Evolutionary conservation across 2,797 vertebrate genomes (phyloP), one percentile per base, ranked within the genome.

Genomic region (Rousettus madagascariensis): DNA sequence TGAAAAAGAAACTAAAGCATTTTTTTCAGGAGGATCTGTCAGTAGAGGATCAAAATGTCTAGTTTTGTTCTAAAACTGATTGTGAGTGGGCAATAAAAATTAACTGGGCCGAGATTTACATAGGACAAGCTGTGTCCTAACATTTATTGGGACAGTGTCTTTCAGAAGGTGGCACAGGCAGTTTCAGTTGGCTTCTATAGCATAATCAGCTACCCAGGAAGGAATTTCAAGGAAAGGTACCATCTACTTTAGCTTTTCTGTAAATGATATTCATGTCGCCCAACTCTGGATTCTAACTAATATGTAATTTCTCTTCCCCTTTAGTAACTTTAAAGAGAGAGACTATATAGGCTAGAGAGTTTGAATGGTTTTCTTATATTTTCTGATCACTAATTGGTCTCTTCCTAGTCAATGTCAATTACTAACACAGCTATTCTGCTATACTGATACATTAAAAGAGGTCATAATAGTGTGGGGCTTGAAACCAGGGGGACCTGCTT

Each of bases 181-280:
- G 9, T 86, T 93, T 90, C 38, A 41, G 0, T 57, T 84, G 84
- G 22, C 15, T 28, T 95, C 17, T 80, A 2, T 72, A 82, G 51
- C 7, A 71, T 38, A 61, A 51, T 79, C n/a, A 69, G 17, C 41
- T 90, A 66, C 26, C 26, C 0, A 86, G 75, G 43, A 87, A 94
- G n/a, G 77, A 66, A 80, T 77, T 69, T 83, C 33, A 46, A 63
- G 24, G 38, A 75, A 94, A 72, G 69, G 26, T 71, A 16, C 24
- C 59, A 3, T 66, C 33, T 93, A 84, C 84, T 69, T 85, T 71
- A 90, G 41, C 6, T 87, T 88, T 33, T 93, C 79, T 93, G 49
- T 46, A 85, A 84, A 59, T 74, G 77, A 49, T 69, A 63, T 84
- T 85, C 33, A 49, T 53, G 51, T 66, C 51, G 63, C 49, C 13